phyloP scores from a whole-genome alignment of 2,113 vertebrate genomes.

The Chionomys nivalis region DNA sequence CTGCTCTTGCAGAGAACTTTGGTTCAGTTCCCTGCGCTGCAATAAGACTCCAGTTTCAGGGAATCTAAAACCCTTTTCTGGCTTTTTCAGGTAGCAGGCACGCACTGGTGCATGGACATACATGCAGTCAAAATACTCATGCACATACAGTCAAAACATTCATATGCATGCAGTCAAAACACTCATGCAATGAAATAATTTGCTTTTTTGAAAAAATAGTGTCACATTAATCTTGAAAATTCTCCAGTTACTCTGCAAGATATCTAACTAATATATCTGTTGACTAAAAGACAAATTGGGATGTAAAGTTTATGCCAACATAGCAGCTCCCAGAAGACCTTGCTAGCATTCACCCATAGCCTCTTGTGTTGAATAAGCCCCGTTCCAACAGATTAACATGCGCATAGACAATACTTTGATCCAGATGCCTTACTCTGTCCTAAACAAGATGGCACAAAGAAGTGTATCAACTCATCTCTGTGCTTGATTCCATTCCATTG shows the following conservation, averaged over 20 bases:
- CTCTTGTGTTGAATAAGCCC: not conserved
- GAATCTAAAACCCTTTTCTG: not conserved
- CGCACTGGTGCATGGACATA: not conserved
- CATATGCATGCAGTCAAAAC: not conserved
- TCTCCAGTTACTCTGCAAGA: not conserved
- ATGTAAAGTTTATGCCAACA: not conserved
- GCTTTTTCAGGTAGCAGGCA: not conserved
- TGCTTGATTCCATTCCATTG: not conserved
- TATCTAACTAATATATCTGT: not conserved
- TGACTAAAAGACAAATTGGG: not conserved
- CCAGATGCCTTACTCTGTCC: not conserved
- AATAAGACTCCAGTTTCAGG: not conserved
- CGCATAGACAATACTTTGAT: not conserved
- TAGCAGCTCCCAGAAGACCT: not conserved
- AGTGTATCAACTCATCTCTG: not conserved
- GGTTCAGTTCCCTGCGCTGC: not conserved
- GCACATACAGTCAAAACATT: not conserved
- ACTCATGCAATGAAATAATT: not conserved
- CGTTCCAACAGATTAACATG: not conserved
- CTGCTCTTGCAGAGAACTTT: not conserved
- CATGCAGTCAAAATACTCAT: not conserved
- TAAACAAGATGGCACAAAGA: not conserved
- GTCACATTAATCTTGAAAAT: not conserved
- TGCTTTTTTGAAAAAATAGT: not conserved
- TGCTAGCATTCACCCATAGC: not conserved